These are phyloP conservation scores for Mycteria americana DNA, from an alignment of 2,797 vertebrate genomes.

Conservation along the genomic window DNA sequence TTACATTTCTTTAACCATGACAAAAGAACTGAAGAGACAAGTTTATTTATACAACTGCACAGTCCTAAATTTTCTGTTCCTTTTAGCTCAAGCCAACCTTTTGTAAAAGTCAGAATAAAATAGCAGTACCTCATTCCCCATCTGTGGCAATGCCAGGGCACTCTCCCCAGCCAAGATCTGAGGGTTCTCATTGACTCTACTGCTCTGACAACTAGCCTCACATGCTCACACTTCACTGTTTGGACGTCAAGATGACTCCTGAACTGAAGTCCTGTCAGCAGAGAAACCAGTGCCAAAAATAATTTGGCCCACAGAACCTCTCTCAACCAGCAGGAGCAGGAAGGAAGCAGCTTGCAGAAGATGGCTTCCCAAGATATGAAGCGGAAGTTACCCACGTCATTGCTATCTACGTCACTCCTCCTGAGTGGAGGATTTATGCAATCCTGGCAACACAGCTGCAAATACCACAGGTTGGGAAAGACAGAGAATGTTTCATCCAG, in stretches of 20 bases:
- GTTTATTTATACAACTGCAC: neutral
- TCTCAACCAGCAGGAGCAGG: neutral
- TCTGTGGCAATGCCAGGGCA: neutral
- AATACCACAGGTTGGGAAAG: neutral
- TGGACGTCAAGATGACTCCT: neutral
- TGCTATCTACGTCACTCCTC: neutral
- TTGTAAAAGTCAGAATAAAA: neutral
- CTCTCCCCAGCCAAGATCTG: neutral
- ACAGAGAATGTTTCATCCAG: neutral
- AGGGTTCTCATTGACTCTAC: neutral
- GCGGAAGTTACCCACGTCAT: neutral
- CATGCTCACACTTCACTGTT: neutral
- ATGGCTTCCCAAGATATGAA: neutral
- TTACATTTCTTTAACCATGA: neutral
- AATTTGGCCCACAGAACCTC: neutral
- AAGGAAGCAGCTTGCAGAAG: neutral
- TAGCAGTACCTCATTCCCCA: neutral
- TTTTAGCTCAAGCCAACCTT: neutral
- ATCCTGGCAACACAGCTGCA: neutral
- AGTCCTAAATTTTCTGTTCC: neutral
- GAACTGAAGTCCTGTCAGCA: neutral
- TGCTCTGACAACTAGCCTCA: neutral
- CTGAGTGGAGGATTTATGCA: neutral
- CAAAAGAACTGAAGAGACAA: neutral
- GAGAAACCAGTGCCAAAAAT: neutral